A percentile compares a stretch with the other conserved stretches of the same genome.
Conservation (phyloP, 2,797 vertebrate species). For the Bovichtus diacanthus region DNA sequence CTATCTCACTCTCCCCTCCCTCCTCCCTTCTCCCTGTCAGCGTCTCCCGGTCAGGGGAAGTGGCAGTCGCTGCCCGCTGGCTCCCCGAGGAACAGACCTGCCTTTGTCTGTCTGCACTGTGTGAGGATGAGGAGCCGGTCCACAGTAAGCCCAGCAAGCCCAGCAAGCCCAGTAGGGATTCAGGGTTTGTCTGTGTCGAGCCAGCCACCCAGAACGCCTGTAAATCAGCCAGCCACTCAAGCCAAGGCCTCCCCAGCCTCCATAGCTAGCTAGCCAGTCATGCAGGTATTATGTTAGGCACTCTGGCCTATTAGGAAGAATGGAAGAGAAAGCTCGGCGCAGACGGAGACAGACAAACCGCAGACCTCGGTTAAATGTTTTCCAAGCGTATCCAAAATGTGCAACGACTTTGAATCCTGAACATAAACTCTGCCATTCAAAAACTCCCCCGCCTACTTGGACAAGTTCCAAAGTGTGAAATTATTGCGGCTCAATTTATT, state of each 20-base stretch:
- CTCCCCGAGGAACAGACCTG: slow-evolving; percentile 75
- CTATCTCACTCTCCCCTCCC: slow-evolving; percentile 35
- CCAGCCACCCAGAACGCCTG: slow-evolving; percentile 64
- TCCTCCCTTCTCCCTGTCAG: slow-evolving; percentile 22
- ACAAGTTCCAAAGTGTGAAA: slow-evolving; percentile 23
- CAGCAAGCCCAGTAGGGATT: slow-evolving; percentile 60
- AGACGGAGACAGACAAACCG: slow-evolving; percentile 18
- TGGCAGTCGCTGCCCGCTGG: slow-evolving; percentile 59
- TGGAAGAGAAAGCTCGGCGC: slow-evolving; percentile 25
- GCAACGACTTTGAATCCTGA: slow-evolving; percentile 31
- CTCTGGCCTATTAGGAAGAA: slow-evolving; percentile 6
- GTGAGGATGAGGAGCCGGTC: slow-evolving; percentile 74
- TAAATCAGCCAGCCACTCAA: slow-evolving; percentile 62
- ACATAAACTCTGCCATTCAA: background rate
- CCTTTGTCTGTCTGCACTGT: slow-evolving; percentile 77
- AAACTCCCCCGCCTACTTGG: background rate
- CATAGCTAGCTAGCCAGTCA: slow-evolving; percentile 13
- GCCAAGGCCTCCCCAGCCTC: slow-evolving; percentile 32
- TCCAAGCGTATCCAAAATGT: slow-evolving; percentile 31
- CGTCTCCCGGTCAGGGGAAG: slow-evolving; percentile 61
- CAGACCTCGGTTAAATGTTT: slow-evolving; percentile 21
- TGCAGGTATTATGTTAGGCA: slow-evolving; percentile 48
- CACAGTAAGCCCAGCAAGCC: slow-evolving; percentile 47
- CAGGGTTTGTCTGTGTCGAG: slow-evolving; percentile 53
- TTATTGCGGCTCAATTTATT: slow-evolving; percentile 20